Conservation (phyloP, 2,888 invertebrate species). For the Arctia plantaginis region DNA sequence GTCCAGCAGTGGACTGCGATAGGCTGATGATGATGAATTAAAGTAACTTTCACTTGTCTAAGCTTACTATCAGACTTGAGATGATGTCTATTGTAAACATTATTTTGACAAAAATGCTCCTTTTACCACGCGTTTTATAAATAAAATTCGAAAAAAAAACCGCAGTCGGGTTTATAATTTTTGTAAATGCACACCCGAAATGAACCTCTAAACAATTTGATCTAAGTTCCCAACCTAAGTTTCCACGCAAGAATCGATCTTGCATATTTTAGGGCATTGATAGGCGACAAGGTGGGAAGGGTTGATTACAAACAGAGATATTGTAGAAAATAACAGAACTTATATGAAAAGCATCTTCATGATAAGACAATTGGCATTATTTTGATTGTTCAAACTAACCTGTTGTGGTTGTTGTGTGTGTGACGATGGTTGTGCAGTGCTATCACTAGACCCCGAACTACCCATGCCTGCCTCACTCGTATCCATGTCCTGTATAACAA, state of each 20-base stretch:
- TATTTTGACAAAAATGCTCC: neutral
- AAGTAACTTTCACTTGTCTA: neutral
- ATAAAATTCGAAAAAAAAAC: neutral
- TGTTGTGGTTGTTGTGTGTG: conserved; percentile 81
- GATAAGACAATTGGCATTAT: neutral
- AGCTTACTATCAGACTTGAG: neutral
- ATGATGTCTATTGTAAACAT: neutral
- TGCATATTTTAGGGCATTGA: neutral
- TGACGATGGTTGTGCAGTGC: conserved; percentile 76
- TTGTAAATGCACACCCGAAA: neutral
- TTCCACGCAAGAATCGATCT: conserved; percentile 5
- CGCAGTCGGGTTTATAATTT: neutral
- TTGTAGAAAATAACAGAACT: neutral
- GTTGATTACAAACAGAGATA: neutral
- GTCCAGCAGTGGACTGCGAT: no score
- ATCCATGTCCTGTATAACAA: conserved; percentile 75
- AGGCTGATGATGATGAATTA: no score
- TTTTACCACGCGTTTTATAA: neutral
- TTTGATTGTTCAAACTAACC: conserved; percentile 52
- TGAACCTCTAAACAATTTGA: no score
- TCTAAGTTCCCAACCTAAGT: no score
- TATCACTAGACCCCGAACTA: conserved; percentile 78
- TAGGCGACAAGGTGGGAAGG: neutral
- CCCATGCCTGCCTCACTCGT: conserved; percentile 82
- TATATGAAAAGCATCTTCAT: neutral